Conservation (phyloP, 2,797 vertebrate species). For the Phoeniculus purpureus region DNA sequence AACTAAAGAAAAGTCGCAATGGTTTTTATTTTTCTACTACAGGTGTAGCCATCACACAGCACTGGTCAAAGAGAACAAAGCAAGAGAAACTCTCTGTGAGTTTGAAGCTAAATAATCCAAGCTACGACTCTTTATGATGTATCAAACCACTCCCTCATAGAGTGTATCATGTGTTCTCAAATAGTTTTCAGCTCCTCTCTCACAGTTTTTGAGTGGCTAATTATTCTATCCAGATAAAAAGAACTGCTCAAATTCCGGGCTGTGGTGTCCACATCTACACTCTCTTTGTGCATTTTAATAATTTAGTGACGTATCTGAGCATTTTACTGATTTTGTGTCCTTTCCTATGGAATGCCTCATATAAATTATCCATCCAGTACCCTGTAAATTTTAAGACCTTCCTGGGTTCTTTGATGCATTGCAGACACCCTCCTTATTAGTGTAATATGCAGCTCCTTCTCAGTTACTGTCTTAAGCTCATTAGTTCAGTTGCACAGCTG, state of each 20-base stretch:
- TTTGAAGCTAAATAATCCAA: background rate
- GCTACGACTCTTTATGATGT: background rate
- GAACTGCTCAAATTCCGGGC: background rate
- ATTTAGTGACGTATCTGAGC: background rate
- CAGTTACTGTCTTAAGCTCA: background rate
- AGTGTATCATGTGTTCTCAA: background rate
- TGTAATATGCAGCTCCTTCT: background rate
- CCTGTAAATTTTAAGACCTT: background rate
- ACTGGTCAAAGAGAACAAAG: background rate
- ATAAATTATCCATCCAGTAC: background rate
- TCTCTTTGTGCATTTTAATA: background rate
- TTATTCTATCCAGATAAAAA: background rate
- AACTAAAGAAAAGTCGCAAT: background rate
- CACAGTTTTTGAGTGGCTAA: background rate
- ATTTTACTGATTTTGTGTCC: background rate
- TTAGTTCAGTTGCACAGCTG: constrained; percentile 16
- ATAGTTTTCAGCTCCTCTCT: background rate
- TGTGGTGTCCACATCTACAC: too few relatives aligned
- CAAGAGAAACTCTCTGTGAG: background rate
- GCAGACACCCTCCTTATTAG: background rate
- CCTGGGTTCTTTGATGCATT: background rate
- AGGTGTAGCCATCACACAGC: background rate
- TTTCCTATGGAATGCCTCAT: background rate
- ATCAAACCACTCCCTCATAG: background rate
- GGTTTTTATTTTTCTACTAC: background rate